Evolutionary conservation across 2,113 vertebrate species (phyloP).

Genomic region (Tragulus kanchil): DNA sequence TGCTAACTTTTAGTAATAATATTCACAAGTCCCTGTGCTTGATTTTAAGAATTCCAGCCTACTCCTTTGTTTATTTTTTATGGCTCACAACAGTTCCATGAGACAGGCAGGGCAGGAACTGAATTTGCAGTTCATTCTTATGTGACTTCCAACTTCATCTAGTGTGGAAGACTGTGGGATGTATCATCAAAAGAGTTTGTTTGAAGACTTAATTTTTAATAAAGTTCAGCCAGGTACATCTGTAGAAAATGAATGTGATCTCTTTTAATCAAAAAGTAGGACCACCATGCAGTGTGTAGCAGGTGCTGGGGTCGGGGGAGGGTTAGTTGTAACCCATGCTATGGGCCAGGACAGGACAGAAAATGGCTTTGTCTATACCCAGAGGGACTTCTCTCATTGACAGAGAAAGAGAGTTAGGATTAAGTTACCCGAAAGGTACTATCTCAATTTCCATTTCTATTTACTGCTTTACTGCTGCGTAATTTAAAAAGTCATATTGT

Average conservation of each 20-base stretch:
- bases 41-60: constrained; percentile 47
- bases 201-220: constrained; percentile 50
- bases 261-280: constrained; percentile 17
- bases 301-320: not conserved
- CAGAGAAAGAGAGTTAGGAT: not conserved
- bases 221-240: constrained; percentile 6
- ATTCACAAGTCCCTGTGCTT: not conserved
- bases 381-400: not conserved
- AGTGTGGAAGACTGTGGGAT: not conserved
- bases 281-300: not conserved
- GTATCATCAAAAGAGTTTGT: constrained; percentile 38
- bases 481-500: not conserved
- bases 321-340: not conserved
- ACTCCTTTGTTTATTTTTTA: not conserved
- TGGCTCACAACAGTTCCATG: not conserved
- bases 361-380: not conserved
- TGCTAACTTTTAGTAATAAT: not conserved
- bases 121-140: constrained; percentile 52
- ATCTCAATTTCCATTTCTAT: constrained; percentile 36
- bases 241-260: constrained; percentile 46
- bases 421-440: constrained; percentile 18
- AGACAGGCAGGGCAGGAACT: not conserved
- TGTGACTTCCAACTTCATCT: constrained; percentile 33
- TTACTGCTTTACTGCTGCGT: not conserved
- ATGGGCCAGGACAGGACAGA: not conserved